These are phyloP conservation scores for Drosophila picticornis DNA, from an alignment of 2,888 invertebrate species.

Conservation along the genomic window DNA sequence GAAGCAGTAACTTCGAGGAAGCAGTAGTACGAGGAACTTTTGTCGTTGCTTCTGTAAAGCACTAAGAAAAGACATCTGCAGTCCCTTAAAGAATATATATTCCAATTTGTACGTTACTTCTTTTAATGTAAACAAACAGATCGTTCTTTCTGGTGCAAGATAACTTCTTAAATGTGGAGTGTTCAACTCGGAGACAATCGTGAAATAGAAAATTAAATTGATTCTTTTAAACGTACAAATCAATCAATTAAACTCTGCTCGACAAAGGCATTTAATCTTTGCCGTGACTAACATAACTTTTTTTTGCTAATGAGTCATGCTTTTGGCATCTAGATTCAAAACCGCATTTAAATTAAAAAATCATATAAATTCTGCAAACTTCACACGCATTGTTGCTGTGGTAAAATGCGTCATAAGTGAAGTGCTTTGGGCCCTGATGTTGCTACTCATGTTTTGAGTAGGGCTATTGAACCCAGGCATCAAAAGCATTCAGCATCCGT, in stretches of 20 bases:
- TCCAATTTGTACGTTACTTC: background rate
- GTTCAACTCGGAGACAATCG: background rate
- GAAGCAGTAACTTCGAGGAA: background rate
- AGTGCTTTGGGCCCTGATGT: constrained; percentile 21
- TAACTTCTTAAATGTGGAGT: background rate
- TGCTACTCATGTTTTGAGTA: background rate
- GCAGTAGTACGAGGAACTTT: too few species aligned
- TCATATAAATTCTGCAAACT: background rate
- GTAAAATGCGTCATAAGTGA: constrained; percentile 3
- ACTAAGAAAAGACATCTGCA: background rate
- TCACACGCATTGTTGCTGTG: constrained; percentile 35
- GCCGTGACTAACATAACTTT: background rate
- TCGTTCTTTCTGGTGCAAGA: background rate
- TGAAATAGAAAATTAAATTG: background rate
- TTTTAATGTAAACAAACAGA: too few species aligned
- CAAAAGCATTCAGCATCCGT: background rate
- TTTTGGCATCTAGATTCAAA: background rate
- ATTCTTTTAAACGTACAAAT: background rate
- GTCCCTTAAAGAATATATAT: background rate
- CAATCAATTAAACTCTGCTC: background rate
- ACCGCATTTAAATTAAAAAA: background rate
- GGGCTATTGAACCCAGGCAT: constrained; percentile 37
- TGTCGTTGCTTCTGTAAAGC: background rate
- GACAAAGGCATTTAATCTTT: background rate
- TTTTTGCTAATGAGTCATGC: background rate